Evolutionary conservation across 2,888 invertebrate genomes (phyloP), one percentile per base, ranked within the genome.

Genomic region (Ochropleura leucogaster): DNA sequence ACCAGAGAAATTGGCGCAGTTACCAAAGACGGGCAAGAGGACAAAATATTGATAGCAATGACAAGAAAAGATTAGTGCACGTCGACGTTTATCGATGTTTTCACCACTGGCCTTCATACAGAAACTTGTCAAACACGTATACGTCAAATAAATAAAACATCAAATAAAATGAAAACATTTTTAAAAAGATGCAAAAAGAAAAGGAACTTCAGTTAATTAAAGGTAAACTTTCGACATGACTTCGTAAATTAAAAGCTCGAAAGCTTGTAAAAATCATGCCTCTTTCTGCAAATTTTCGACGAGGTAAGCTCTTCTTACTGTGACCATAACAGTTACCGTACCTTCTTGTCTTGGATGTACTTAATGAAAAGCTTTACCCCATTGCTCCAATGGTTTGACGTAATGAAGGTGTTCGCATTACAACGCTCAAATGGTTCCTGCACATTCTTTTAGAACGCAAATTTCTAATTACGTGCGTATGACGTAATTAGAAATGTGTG

Each of bases 221-320:
- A 62, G 62, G 63, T n/a, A 53, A 62, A 63, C 47, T 53, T 72
- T 70, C 46, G 9, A 47, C 42, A 80, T 82, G 73, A 68, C 42
- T 44, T 67, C 30, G 10, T 86, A 83, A 87, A 83, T 72, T 77
- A 71, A 44, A 65, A 74, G 68, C 46, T 14, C 64, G 55, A 65
- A 63, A 62, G 12, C 30, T 46, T 18, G 10, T 44, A 40, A 78
- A n/a, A 46, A 70, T 78, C 80, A 95, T 95, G 95, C 95, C 95
- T 59, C 92, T 95, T 64, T 94, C 95, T 78, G 93, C 90, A 68
- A 95, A 92, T 89, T 95, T 95, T 80, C 89, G 94, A 82, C 91
- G 95, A 64, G 95, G 95, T 94, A 87, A 90, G 91, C 49, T 14
- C 18, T 57, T 44, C 20, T 70, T 47, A 70, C 42, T 63, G 40